Base-by-base conservation (phyloP, 2,888 invertebrate genomes). In the Galeopsomyia nigrocyanea region DNA sequence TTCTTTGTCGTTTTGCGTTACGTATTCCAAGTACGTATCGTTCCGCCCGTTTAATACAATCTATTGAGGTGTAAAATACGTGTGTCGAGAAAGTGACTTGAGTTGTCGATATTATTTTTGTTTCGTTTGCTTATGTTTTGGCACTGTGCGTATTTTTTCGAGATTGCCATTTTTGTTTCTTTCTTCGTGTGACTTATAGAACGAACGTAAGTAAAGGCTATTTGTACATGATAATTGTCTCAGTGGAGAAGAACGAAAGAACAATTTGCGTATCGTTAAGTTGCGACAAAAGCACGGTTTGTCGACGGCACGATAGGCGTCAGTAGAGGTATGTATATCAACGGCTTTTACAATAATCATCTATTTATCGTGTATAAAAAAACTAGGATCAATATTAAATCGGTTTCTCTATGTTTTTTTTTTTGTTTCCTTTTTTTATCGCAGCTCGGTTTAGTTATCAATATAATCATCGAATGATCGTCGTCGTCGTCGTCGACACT, bases 381-480 rank as follows among this genome's bases (percentile, higher is more conserved):
- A 75, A 75, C 75, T 75, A 75, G 73, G 75, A 75, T 75, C 71
- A n/a, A 72, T 69, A 31, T 68, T 75, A 66, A n/a, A 57, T 69
- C 72, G 67, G 72, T 73, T 65, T 63, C 21, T 9, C n/a, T n/a
- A n/a, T n/a, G n/a, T n/a, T n/a, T n/a, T n/a, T n/a, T n/a, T n/a
- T n/a, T n/a, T n/a, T n/a, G n/a, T n/a, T n/a, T n/a, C n/a, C n/a
- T n/a, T n/a, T 60, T 26, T 26, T 67, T 73, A 73, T 75, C 75
- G 75, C 75, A 75, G 75, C 73, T 75, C 68, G 71, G 75, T 75
- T 73, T 68, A 68, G 64, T 63, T 74, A 50, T 75, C 19, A 64
- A 10, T 53, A 17, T 53, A 17, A 53, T 21, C 17, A 14, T 53
- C 17, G 7, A n/a, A n/a, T 53, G 9, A 7, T 19, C 51, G 51